phyloP scores from a whole-genome alignment of 1,140 invertebrate genomes.

The Aphis gossypii region DNA sequence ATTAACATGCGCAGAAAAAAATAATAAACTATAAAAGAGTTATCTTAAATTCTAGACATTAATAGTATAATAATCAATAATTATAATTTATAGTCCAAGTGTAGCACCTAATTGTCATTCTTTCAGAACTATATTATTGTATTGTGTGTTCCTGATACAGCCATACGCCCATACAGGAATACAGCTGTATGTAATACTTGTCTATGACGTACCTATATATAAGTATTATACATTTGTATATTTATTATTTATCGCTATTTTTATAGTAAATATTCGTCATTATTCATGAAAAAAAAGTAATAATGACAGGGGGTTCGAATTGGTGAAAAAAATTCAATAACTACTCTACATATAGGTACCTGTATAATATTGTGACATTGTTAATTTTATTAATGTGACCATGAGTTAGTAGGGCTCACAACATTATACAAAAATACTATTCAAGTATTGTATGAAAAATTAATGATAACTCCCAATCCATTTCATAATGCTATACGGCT shows the following conservation, averaged over 20 bases:
- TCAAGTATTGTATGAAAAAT: not conserved
- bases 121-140: not conserved
- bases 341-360: not conserved
- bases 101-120: not conserved
- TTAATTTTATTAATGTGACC: not conserved
- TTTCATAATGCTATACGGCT: not conserved
- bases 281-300: conserved; percentile 5
- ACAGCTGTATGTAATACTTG: not conserved
- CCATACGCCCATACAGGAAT: too few species aligned
- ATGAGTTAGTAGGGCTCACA: not conserved
- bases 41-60: not conserved
- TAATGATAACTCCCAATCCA: not conserved
- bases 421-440: not conserved
- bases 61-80: too few species aligned
- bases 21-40: too few species aligned
- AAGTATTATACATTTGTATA: not conserved
- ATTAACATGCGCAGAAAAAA: too few species aligned
- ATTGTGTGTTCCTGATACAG: not conserved
- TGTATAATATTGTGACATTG: not conserved
- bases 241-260: too few species aligned
- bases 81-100: not conserved
- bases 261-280: not conserved
- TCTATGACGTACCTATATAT: not conserved
- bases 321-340: not conserved
- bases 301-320: not conserved